Evolutionary conservation across 1,140 invertebrate genomes (phyloP).

Genomic region (Mercenaria mercenaria): DNA sequence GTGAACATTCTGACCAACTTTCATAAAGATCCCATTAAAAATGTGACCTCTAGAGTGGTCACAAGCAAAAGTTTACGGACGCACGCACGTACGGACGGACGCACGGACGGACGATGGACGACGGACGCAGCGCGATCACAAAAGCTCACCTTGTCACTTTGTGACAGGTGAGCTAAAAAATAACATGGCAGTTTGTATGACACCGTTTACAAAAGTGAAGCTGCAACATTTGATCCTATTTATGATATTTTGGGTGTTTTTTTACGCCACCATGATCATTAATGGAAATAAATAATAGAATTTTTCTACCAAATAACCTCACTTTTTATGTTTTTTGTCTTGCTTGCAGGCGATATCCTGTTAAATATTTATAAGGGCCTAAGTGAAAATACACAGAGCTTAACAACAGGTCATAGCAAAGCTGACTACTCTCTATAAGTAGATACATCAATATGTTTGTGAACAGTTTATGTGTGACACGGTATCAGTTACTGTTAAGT

Average conservation of each 20-base stretch:
- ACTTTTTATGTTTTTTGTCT: not conserved
- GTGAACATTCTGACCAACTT: too few species aligned
- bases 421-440: not conserved
- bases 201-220: too few species aligned
- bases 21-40: too few species aligned
- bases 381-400: not conserved
- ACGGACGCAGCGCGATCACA: too few species aligned
- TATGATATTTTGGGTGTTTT: not conserved
- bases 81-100: too few species aligned
- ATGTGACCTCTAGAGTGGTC: too few species aligned
- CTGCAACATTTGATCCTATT: not conserved
- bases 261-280: not conserved
- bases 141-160: too few species aligned
- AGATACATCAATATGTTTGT: not conserved
- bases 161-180: too few species aligned
- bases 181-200: too few species aligned
- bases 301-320: not conserved
- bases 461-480: not conserved
- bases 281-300: not conserved
- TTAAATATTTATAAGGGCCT: not conserved
- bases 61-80: too few species aligned
- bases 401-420: not conserved
- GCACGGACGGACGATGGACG: too few species aligned
- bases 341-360: not conserved
- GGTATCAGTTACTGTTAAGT: not conserved